Conservation (phyloP, 1,140 invertebrate species). For the Druon quercuslanigerum region DNA sequence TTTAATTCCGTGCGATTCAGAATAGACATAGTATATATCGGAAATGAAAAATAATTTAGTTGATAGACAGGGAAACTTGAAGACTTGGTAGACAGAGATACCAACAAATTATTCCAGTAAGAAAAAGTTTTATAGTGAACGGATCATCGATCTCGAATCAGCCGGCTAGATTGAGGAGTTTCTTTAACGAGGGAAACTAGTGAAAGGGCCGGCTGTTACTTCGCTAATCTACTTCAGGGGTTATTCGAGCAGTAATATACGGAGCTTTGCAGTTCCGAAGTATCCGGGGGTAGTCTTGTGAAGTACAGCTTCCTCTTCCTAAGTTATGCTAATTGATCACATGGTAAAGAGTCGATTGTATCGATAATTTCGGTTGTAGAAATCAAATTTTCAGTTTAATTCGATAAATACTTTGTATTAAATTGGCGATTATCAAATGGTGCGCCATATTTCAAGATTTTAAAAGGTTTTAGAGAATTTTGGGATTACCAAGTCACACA, state of each 20-base stretch:
- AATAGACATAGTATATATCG: neutral
- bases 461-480: too few species aligned
- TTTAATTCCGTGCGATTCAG: neutral
- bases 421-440: too few species aligned
- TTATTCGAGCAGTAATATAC: slow-evolving; percentile 53
- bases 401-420: too few species aligned
- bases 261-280: slow-evolving; percentile 34
- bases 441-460: too few species aligned
- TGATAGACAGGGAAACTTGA: neutral
- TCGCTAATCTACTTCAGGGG: slow-evolving; percentile 53
- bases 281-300: slow-evolving; percentile 41
- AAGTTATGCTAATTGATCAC: neutral
- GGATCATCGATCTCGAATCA: slow-evolving; percentile 31
- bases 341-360: neutral
- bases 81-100: neutral
- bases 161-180: slow-evolving; percentile 40
- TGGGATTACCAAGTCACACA: too few species aligned
- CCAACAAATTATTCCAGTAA: neutral
- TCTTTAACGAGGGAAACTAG: slow-evolving; percentile 50
- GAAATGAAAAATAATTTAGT: neutral
- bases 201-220: slow-evolving; percentile 42
- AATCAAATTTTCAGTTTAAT: too few species aligned
- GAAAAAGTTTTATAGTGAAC: neutral
- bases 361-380: too few species aligned
- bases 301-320: slow-evolving; percentile 8